Evolutionary conservation across 2,113 vertebrate species (phyloP), one percentile per base, ranked within the genome.

Genomic region (Coturnix japonica): DNA sequence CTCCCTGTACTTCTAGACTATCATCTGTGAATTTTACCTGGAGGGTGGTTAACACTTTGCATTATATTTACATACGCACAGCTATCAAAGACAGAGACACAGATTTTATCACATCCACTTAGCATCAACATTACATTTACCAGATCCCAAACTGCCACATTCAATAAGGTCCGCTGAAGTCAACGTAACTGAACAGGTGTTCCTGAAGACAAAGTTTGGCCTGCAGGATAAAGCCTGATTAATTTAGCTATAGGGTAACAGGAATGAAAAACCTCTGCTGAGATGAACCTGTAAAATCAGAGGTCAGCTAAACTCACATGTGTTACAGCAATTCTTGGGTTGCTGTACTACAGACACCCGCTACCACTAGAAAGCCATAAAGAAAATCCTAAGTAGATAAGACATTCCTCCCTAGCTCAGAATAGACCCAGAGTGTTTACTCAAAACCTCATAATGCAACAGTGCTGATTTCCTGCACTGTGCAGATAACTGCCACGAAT

Each of bases 241-340:
- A 96, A 96, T 92, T 94, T 87, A 87, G 72, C 72, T 85, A 93
- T 37, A 86, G 92, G 93, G 72, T 94, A 95, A 89, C 95, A 96
- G 77, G 94, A 95, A 96, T 92, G 93, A 93, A 81, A 96, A 97
- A 95, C 89, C 79, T 96, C 91, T 92, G 93, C 96, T 96, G 95
- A 93, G 84, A 94, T 97, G 95, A 97, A 93, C 95, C 93, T 92
- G 73, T 97, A 97, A 97, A 97, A 98, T 96, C 90, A 94, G 95
- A 91, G 96, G 96, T 97, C 96, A 97, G 96, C 95, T 84, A 87
- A 89, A 94, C 93, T 96, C 96, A 97, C 97, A 97, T 89, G 95
- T 97, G 97, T 94, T 93, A 77, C 93, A 92, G 96, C 95, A 93
- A 85, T 91, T 89, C 82, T 47, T 51, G 87, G 89, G 87, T 85